phyloP scores from a whole-genome alignment of 2,888 invertebrate genomes.

The Scotopteryx bipunctaria region DNA sequence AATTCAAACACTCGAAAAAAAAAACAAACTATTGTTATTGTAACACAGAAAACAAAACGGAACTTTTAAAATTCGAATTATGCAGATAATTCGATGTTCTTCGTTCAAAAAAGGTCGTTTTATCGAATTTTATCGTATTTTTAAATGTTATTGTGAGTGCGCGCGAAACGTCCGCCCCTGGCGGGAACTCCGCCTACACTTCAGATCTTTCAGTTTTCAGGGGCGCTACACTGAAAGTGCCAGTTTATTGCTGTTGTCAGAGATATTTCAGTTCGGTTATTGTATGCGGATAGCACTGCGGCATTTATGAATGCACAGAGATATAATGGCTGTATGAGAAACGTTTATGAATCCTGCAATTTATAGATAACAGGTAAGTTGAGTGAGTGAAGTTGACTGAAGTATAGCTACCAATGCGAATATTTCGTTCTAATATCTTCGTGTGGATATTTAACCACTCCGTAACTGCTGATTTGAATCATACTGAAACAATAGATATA shows the following conservation, averaged over 20 bases:
- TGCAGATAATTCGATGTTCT: conserved; percentile 6
- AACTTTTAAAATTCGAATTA: conserved; percentile 9
- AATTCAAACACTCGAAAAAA: conserved; percentile 12
- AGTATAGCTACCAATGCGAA: no score
- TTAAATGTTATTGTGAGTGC: conserved; percentile 23
- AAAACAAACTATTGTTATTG: background rate
- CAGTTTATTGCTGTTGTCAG: background rate
- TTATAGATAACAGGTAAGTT: no score
- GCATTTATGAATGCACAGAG: background rate
- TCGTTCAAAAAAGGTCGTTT: conserved; percentile 5
- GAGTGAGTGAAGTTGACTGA: no score
- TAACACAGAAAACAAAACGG: conserved; percentile 7
- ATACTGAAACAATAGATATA: no score
- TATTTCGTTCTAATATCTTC: no score
- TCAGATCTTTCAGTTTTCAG: conserved; percentile 50
- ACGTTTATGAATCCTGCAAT: no score
- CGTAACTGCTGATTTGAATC: no score
- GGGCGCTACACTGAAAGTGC: conserved; percentile 29
- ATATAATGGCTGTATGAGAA: no score
- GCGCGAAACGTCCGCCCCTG: conserved; percentile 47
- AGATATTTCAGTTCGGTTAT: conserved; percentile 5
- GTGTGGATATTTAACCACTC: no score
- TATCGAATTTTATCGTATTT: conserved; percentile 25
- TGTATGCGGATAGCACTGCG: conserved; percentile 4
- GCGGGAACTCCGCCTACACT: conserved; percentile 46